These are phyloP conservation scores for Nudaria mundana DNA, from an alignment of 2,888 invertebrate genomes.

Conservation along the genomic window DNA sequence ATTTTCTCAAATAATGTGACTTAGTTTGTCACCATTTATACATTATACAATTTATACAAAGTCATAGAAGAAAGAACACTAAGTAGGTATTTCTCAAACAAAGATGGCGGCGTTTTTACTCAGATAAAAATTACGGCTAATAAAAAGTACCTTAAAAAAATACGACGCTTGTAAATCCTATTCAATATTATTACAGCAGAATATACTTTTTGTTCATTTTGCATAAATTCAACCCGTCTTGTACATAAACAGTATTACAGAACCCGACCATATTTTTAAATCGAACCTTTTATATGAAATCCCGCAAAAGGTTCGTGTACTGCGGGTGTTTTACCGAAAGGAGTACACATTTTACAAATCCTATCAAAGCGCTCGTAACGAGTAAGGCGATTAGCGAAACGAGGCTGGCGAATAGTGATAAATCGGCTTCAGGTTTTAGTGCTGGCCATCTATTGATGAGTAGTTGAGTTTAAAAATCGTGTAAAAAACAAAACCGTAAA, in stretches of 20 bases:
- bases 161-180: too few species aligned
- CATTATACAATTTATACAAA: not conserved
- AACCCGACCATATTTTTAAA: conserved; percentile 2
- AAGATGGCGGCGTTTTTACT: too few species aligned
- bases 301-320: not conserved
- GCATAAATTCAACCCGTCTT: not conserved
- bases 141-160: too few species aligned
- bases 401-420: not conserved
- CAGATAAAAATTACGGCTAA: too few species aligned
- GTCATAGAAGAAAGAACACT: not conserved
- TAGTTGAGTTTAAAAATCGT: not conserved
- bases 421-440: not conserved
- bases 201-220: not conserved
- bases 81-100: not conserved
- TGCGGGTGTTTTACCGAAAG: not conserved
- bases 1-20: not conserved
- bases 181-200: too few species aligned
- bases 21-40: too few species aligned
- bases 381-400: conserved; percentile 5
- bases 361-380: conserved; percentile 1
- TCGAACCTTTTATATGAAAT: conserved; percentile 2
- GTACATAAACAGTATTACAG: not conserved
- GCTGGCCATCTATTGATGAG: not conserved
- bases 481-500: too few species aligned
- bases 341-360: not conserved